These are phyloP conservation scores for Cheilosia pagana DNA, from an alignment of 2,888 invertebrate genomes.

Conservation along the genomic window DNA sequence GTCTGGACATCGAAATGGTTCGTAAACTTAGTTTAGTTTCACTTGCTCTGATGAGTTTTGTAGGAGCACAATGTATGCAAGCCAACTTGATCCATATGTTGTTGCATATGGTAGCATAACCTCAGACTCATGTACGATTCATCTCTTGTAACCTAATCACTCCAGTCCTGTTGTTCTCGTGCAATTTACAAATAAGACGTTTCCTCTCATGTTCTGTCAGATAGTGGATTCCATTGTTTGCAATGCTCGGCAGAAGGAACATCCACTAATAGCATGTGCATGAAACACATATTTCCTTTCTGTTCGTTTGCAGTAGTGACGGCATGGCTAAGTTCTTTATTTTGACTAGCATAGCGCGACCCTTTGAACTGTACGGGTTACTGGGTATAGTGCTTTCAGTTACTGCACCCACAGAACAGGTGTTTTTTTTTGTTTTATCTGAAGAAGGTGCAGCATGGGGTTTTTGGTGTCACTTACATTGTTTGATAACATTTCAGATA, in stretches of 20 bases:
- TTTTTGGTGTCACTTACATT: constrained; percentile 4
- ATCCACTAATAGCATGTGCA: not conserved
- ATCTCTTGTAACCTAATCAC: no score
- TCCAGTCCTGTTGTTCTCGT: no score
- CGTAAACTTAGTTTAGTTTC: no score
- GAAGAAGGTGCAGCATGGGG: constrained; percentile 36
- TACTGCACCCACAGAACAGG: no score
- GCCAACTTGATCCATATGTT: no score
- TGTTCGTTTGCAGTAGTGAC: not conserved
- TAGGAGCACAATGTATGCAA: no score
- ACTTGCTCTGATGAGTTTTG: no score
- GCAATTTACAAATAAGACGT: not conserved
- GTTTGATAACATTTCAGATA: not conserved
- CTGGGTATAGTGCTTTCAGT: no score
- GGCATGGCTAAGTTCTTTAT: not conserved
- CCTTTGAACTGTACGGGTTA: not conserved
- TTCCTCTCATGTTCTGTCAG: not conserved
- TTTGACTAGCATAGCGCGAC: not conserved
- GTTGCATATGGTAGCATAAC: no score
- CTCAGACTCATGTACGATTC: no score
- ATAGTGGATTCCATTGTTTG: constrained; percentile 25
- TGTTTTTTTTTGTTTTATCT: not conserved
- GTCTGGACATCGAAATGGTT: no score
- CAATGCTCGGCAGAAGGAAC: not conserved
- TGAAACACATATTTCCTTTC: not conserved